Evolutionary conservation across 2,797 vertebrate species (phyloP).

Genomic region (Salmo trutta): DNA sequence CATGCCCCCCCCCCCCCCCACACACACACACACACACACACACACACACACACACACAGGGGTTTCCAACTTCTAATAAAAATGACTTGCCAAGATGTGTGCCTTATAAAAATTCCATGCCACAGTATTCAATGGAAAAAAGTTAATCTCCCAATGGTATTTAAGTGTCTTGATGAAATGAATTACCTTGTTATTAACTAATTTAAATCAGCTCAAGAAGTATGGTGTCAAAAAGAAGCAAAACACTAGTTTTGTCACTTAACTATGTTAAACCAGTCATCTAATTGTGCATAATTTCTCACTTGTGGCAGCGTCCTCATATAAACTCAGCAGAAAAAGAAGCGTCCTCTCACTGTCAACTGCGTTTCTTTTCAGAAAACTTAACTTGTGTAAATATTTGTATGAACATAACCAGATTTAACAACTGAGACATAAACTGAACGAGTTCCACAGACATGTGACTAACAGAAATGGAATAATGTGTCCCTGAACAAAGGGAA

Average conservation of each 20-base stretch:
- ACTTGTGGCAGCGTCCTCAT: background rate
- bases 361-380: too few species aligned
- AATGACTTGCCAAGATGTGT: slow-evolving; percentile 30
- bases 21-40: background rate
- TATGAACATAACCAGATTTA: too few species aligned
- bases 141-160: slow-evolving; percentile 8
- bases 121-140: slow-evolving; percentile 25
- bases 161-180: slow-evolving; percentile 31
- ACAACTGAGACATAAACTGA: too few species aligned
- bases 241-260: background rate
- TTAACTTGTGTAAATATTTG: too few species aligned
- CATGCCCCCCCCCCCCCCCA: too few species aligned
- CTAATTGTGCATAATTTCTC: background rate
- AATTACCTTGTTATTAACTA: background rate
- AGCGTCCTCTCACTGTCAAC: too few species aligned
- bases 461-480: too few species aligned
- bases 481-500: too few species aligned
- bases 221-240: background rate
- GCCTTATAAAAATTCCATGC: slow-evolving; percentile 31
- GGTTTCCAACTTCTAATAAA: slow-evolving; percentile 39
- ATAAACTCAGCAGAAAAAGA: background rate
- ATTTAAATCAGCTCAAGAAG: background rate
- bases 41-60: slow-evolving; percentile 18
- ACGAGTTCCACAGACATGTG: too few species aligned
- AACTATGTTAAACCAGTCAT: background rate